Percentiles rank a stretch among this genome's conserved stretches.
These are phyloP conservation scores for Hyalella azteca DNA, from an alignment of 2,888 invertebrate species.

Conservation along the genomic window DNA sequence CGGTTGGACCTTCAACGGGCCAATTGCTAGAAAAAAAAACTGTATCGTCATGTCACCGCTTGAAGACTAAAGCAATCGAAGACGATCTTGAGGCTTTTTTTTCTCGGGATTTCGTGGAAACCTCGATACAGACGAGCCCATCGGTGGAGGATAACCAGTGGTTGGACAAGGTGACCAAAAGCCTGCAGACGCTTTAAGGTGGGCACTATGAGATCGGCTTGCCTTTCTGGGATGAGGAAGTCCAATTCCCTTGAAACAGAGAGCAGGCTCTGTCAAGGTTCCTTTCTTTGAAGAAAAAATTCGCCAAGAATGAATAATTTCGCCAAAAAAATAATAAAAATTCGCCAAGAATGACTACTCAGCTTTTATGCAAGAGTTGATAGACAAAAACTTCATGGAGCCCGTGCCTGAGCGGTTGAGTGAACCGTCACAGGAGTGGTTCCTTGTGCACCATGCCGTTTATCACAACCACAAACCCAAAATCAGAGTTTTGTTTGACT, in stretches of 20 bases:
- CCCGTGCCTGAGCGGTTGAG: not conserved
- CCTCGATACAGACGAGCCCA: no score
- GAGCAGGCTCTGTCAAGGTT: not conserved
- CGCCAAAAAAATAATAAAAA: no score
- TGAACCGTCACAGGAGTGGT: not conserved
- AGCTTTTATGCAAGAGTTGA: not conserved
- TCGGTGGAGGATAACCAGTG: no score
- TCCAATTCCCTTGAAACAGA: not conserved
- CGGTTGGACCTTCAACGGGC: no score
- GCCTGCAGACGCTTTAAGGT: no score
- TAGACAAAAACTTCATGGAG: not conserved
- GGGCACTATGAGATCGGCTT: not conserved
- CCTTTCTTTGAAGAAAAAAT: not conserved
- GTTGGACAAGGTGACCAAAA: no score
- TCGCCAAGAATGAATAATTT: not conserved
- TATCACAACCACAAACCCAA: slow-evolving; percentile 17
- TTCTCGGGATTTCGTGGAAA: no score
- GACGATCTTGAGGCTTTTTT: no score
- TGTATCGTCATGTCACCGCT: no score
- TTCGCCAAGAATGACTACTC: no score
- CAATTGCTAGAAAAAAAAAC: no score
- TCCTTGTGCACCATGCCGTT: slow-evolving; percentile 11
- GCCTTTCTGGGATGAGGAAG: not conserved
- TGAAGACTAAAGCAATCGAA: no score
- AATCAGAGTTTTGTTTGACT: slow-evolving; percentile 34